Conservation (phyloP, 2,888 invertebrate genomes). For the Aporophyla nigra region DNA sequence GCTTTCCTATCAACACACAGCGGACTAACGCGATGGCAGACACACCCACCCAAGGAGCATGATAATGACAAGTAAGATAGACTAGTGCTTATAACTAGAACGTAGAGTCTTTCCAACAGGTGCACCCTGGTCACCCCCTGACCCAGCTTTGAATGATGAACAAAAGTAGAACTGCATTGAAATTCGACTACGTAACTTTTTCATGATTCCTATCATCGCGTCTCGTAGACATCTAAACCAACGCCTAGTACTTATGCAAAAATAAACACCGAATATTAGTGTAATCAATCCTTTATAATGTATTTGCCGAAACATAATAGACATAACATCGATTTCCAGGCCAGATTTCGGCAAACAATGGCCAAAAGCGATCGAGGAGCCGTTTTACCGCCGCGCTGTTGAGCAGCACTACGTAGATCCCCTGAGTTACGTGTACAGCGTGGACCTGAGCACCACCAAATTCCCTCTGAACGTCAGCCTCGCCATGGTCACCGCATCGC, state of each 20-base stretch:
- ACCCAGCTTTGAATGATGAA: not conserved
- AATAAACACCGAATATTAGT: not conserved
- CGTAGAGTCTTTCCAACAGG: not conserved
- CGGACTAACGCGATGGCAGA: conserved; percentile 97
- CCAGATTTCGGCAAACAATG: conserved; percentile 94
- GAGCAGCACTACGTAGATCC: conserved; percentile 95
- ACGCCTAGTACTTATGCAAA: not conserved
- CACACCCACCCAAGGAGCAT: conserved; percentile 88
- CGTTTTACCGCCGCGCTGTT: conserved; percentile 97
- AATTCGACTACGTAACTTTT: not conserved
- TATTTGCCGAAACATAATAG: not conserved
- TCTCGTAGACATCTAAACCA: not conserved
- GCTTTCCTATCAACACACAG: conserved; percentile 97
- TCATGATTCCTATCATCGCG: not conserved
- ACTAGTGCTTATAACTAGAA: not conserved
- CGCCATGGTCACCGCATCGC: conserved; percentile 95
- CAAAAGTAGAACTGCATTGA: not conserved
- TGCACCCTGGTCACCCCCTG: not conserved
- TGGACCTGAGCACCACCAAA: conserved; percentile 83
- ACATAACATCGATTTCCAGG: conserved; percentile 77
- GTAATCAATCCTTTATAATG: not conserved
- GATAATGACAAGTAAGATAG: conserved; percentile 82
- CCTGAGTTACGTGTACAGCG: conserved; percentile 94
- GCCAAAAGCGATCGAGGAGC: conserved; percentile 95
- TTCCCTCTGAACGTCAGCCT: conserved; percentile 91